Conservation (phyloP, 2,888 invertebrate species). For the Cosmia trapezina region DNA sequence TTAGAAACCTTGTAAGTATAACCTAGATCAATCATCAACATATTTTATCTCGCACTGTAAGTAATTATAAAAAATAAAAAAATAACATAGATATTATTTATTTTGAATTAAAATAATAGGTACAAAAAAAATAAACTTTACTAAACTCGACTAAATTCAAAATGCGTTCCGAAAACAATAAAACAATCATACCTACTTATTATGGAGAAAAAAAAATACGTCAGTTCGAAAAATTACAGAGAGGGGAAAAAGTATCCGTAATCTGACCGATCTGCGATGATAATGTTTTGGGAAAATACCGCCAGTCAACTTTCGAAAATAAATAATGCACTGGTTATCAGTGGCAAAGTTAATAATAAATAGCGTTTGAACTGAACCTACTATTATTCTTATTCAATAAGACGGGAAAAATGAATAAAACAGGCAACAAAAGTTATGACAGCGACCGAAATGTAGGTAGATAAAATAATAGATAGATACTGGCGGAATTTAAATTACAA, state of each 20-base stretch:
- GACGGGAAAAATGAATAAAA: neutral
- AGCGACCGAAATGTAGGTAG: slow-evolving; percentile 1
- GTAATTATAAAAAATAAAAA: neutral
- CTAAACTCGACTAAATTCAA: neutral
- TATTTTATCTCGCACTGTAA: neutral
- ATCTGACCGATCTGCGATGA: neutral
- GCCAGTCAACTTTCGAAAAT: neutral
- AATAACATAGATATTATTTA: neutral
- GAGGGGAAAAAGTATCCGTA: neutral
- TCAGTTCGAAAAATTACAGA: neutral
- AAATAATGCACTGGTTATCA: neutral
- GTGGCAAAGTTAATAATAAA: slow-evolving; percentile 2
- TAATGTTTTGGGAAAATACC: neutral
- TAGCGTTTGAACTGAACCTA: neutral
- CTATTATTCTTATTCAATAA: neutral
- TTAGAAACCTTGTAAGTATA: slow-evolving; percentile 33
- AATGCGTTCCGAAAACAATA: neutral
- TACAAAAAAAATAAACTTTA: neutral
- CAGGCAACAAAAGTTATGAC: neutral
- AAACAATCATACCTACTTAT: neutral
- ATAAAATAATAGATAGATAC: slow-evolving; percentile 34
- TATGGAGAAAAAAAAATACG: neutral
- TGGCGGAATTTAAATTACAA: slow-evolving; percentile 38
- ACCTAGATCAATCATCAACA: slow-evolving; percentile 21
- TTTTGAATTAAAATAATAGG: neutral